Conservation (phyloP, 2,888 invertebrate genomes). For the Limenitis camilla region DNA sequence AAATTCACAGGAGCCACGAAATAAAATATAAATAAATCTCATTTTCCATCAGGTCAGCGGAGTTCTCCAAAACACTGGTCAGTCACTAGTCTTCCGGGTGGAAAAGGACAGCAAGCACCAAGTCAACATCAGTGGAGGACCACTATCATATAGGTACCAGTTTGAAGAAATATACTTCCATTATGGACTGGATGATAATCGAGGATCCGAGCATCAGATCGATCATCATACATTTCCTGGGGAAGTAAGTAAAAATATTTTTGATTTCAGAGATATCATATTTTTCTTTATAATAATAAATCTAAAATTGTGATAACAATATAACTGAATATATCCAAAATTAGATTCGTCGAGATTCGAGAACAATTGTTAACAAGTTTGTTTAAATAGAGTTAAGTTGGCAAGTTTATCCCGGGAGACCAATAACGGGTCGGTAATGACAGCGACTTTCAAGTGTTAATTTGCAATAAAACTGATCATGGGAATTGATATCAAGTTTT, state of each 20-base stretch:
- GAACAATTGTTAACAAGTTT: constrained; percentile 17
- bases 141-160: constrained; percentile 95
- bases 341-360: constrained; percentile 13
- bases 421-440: no score
- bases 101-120: constrained; percentile 92
- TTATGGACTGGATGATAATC: constrained; percentile 90
- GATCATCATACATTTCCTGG: constrained; percentile 97
- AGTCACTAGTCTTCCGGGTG: constrained; percentile 92
- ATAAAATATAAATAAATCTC: not conserved
- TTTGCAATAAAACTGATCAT: no score
- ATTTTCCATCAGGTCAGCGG: constrained; percentile 83
- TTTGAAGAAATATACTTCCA: constrained; percentile 97
- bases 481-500: no score
- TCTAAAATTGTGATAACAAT: no score
- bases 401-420: constrained; percentile 22
- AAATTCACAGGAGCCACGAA: no score
- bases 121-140: constrained; percentile 97
- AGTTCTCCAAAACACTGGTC: constrained; percentile 92
- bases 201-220: constrained; percentile 97
- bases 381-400: constrained; percentile 18
- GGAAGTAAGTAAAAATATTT: constrained; percentile 80
- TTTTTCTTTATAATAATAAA: no score
- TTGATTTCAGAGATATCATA: no score
- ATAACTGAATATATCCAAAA: constrained; percentile 15
- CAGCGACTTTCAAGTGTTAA: no score